Conservation (phyloP, 2,113 vertebrate species). For the Grallaria varia region DNA sequence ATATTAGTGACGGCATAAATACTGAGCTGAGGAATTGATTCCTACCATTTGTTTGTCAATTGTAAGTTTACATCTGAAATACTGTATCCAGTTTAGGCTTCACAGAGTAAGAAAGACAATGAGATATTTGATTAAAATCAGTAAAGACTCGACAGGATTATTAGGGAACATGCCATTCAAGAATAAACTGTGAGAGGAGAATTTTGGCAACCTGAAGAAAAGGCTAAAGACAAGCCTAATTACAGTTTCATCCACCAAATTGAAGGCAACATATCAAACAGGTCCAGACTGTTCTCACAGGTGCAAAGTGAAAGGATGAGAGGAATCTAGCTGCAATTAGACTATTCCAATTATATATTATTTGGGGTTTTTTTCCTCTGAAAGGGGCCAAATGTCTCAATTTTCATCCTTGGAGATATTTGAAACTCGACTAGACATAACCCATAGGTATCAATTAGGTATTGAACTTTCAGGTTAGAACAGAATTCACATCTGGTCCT, state of each 20-base stretch:
- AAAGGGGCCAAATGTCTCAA: neutral
- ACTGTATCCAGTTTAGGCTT: neutral
- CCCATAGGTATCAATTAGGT: neutral
- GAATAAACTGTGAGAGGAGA: neutral
- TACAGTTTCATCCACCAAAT: neutral
- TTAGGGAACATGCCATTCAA: neutral
- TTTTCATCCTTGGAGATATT: neutral
- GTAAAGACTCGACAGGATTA: neutral
- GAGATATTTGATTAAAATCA: neutral
- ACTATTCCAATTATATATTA: neutral
- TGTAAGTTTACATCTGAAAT: neutral
- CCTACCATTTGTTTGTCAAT: neutral
- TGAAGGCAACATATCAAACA: neutral
- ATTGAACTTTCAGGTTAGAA: neutral
- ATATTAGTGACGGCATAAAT: neutral
- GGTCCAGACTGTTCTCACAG: neutral
- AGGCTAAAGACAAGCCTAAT: neutral
- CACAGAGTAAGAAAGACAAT: neutral
- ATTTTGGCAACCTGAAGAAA: neutral
- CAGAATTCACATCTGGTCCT: neutral
- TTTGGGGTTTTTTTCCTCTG: neutral
- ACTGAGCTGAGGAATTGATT: neutral
- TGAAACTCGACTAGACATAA: neutral
- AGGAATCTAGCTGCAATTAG: neutral
- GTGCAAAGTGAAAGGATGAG: neutral